A percentile compares a stretch with the other conserved stretches of the same genome.
phyloP scores from a whole-genome alignment of 2,888 invertebrate genomes.

The Mystacides longicornis region DNA sequence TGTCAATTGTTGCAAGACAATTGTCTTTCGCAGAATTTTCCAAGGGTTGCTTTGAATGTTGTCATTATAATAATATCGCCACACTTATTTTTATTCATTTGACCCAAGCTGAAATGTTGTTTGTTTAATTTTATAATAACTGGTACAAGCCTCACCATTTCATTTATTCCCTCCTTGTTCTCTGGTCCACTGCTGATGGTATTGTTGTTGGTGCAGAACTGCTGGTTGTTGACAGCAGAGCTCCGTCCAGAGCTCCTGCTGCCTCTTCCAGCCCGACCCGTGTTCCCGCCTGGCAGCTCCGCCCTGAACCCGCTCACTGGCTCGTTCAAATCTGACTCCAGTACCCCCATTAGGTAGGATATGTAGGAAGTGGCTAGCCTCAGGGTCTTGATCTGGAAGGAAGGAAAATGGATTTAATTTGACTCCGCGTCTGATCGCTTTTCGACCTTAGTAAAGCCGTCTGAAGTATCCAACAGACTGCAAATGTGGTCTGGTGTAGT shows the following conservation, averaged over 20 bases:
- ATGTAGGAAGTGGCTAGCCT: slow-evolving; percentile 89
- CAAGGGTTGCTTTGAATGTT: no score
- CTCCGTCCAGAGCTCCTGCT: background rate
- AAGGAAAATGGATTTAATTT: background rate
- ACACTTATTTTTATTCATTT: no score
- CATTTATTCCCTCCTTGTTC: background rate
- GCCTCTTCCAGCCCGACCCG: slow-evolving; percentile 11
- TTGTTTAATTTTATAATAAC: no score
- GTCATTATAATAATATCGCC: no score
- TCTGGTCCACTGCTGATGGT: background rate
- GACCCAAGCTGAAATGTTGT: no score
- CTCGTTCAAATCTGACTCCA: slow-evolving; percentile 73
- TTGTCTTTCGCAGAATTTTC: no score
- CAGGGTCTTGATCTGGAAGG: slow-evolving; percentile 84
- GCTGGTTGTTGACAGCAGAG: background rate
- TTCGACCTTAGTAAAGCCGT: background rate
- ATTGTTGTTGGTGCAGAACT: slow-evolving; percentile 1
- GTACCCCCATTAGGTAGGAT: slow-evolving; percentile 81
- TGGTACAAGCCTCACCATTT: background rate
- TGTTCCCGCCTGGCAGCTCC: slow-evolving; percentile 50
- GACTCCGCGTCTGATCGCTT: background rate
- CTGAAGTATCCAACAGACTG: background rate
- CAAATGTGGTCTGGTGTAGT: background rate
- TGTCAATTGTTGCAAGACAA: no score
- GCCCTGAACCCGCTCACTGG: slow-evolving; percentile 81